A percentile compares a stretch with the other conserved stretches of the same genome.
These are phyloP conservation scores for Falco berigora DNA, from an alignment of 2,797 vertebrate species.

Conservation along the genomic window DNA sequence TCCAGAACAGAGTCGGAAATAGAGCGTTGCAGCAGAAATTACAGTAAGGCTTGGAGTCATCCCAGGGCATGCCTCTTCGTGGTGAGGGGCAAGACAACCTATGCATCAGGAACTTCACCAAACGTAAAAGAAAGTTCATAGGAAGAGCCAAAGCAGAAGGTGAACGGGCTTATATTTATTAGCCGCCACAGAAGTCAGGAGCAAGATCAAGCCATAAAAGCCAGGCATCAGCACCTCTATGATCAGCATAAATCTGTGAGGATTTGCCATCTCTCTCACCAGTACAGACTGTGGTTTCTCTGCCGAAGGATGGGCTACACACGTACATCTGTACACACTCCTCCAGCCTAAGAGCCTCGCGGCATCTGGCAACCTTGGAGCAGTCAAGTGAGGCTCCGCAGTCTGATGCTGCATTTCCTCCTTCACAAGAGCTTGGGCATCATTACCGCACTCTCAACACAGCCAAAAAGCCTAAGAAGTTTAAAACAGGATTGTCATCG, in stretches of 20 bases:
- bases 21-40: background rate
- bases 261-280: background rate
- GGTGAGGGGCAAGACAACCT: background rate
- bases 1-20: background rate
- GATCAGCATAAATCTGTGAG: background rate
- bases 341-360: background rate
- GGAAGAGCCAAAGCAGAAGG: background rate
- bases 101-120: background rate
- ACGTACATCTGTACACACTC: background rate
- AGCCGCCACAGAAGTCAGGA: background rate
- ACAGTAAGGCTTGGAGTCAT: background rate
- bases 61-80: background rate
- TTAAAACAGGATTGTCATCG: background rate
- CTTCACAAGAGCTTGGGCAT: background rate
- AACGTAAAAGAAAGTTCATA: slow-evolving; percentile 1
- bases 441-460: background rate
- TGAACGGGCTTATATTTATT: slow-evolving; percentile 8
- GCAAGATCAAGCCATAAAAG: background rate
- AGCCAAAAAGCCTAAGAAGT: background rate
- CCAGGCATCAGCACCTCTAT: background rate
- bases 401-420: background rate
- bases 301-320: background rate
- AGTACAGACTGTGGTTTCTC: fast-evolving
- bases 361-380: background rate
- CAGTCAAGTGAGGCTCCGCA: background rate